Conservation (phyloP, 2,113 vertebrate species). For the Heterotilapia buettikoferi region DNA sequence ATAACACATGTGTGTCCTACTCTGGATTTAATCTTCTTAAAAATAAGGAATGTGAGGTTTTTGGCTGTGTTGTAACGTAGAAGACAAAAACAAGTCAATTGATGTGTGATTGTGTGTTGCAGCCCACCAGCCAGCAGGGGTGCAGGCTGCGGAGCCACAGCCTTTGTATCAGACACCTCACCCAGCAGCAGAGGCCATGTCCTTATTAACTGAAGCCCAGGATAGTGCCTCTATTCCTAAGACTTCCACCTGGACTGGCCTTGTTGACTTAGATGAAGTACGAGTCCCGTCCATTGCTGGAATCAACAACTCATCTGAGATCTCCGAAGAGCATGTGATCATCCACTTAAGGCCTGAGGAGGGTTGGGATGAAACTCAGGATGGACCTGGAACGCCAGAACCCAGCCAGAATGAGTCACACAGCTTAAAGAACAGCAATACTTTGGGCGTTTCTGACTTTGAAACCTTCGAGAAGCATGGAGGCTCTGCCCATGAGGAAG, state of each 20-base stretch:
- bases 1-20: background rate
- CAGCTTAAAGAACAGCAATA: background rate
- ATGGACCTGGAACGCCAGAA: background rate
- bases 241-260: conserved; percentile 58
- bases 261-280: conserved; percentile 52
- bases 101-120: conserved; percentile 31
- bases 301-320: conserved; percentile 63
- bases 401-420: background rate
- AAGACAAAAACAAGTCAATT: background rate
- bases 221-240: background rate
- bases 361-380: conserved; percentile 23
- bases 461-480: conserved; percentile 46
- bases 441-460: background rate
- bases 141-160: conserved; percentile 46
- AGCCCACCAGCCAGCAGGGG: conserved; percentile 40
- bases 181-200: background rate
- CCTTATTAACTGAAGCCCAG: conserved; percentile 30
- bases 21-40: background rate
- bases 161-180: conserved; percentile 22
- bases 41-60: background rate
- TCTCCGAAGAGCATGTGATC: conserved; percentile 71
- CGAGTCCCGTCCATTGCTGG: conserved; percentile 39
- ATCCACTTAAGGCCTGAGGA: conserved; percentile 54
- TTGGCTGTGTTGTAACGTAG: background rate
- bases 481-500: conserved; percentile 64